Evolutionary conservation across 2,113 vertebrate species (phyloP).

Genomic region (Hydropotes inermis): DNA sequence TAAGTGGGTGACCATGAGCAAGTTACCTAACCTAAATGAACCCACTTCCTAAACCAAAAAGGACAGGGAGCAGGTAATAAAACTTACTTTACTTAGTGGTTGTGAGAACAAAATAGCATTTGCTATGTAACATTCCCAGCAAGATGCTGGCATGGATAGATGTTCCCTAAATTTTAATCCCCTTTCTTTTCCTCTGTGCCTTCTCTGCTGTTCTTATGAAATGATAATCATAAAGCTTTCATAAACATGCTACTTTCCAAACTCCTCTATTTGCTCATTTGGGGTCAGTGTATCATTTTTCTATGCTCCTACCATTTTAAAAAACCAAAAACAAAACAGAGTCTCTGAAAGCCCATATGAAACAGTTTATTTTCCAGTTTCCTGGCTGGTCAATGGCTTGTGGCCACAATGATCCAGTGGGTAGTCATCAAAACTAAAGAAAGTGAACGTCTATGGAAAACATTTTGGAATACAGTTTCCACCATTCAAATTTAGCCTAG

Average conservation of each 20-base stretch:
- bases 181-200: neutral
- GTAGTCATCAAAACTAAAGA: conserved; percentile 63
- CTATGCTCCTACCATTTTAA: neutral
- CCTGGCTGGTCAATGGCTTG: conserved; percentile 36
- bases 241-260: neutral
- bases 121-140: neutral
- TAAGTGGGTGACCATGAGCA: neutral
- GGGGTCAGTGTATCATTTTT: neutral
- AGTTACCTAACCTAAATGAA: neutral
- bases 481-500: conserved; percentile 46
- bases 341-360: conserved; percentile 17
- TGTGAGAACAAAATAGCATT: neutral
- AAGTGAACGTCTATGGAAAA: conserved; percentile 55
- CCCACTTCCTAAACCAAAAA: neutral
- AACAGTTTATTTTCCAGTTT: conserved; percentile 46
- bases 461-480: conserved; percentile 55
- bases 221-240: neutral
- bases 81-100: neutral
- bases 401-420: conserved; percentile 27
- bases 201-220: conserved; percentile 18
- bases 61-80: neutral
- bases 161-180: neutral
- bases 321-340: neutral
- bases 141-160: neutral
- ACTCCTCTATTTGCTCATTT: neutral